Conservation (phyloP, 2,797 vertebrate species). For the Gastrophryne carolinensis region DNA sequence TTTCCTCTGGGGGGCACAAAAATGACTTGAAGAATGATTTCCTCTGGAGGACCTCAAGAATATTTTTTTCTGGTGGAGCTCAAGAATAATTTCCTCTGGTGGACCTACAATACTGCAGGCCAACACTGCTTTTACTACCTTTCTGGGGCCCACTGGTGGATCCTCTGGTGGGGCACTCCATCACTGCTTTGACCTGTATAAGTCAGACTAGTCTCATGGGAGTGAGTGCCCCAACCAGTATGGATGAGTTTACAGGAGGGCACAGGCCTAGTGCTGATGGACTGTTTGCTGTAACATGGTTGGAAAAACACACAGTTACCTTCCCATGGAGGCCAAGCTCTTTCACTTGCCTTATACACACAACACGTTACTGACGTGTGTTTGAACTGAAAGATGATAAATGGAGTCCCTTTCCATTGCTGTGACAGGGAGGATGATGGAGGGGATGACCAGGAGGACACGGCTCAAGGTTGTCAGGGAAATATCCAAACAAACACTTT, state of each 20-base stretch:
- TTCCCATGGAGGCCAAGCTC: conserved; percentile 13
- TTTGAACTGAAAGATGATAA: conserved; percentile 42
- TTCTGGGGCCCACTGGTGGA: no score
- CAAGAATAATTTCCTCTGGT: neutral
- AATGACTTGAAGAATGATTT: no score
- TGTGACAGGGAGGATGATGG: conserved; percentile 23
- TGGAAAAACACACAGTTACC: conserved; percentile 49
- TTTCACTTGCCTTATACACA: conserved; percentile 30
- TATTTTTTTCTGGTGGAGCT: no score
- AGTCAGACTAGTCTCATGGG: neutral
- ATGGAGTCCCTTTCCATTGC: conserved; percentile 48
- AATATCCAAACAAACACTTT: conserved; percentile 32
- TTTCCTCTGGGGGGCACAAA: no score
- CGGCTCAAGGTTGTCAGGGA: conserved; percentile 21
- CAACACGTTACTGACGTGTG: conserved; percentile 35
- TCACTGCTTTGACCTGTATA: neutral
- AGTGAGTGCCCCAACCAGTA: neutral
- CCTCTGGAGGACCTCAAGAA: no score
- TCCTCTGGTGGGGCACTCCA: no score
- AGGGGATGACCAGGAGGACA: neutral
- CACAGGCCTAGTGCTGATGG: conserved; percentile 4
- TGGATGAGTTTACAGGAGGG: neutral
- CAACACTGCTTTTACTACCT: neutral
- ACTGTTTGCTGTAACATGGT: conserved; percentile 18
- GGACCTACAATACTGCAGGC: no score